Base-by-base conservation (phyloP, 2,888 invertebrate genomes). In the Heliconius sara region DNA sequence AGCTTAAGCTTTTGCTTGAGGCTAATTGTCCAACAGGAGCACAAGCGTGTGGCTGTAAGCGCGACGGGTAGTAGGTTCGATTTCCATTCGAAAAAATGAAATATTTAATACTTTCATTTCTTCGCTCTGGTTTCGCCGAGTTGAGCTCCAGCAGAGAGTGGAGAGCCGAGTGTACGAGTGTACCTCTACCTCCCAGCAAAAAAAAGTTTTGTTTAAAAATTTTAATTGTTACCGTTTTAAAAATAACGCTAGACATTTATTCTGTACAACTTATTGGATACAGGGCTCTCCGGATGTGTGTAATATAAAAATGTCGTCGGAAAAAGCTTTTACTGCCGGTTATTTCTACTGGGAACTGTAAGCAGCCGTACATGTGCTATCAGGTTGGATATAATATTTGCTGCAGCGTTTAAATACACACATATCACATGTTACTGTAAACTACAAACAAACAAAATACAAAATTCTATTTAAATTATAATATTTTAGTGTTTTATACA, bases 241-340 rank as follows among this genome's bases (percentile, higher is more conserved):
- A 52, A 52, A 27, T 16, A 16, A 27, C 6, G 16, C 27, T 65
- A 27, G 16, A 30, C 65, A 27, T 65, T 65, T 65, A 30, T 67
- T 76, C 79, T 74, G 71, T 82, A 67, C 71, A 66, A 77, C 74
- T 75, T 77, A 43, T 60, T 68, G 77, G 66, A 74, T 80, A 71
- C 80, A 84, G 83, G 78, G 78, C 80, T 76, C 81, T 82, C 84
- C 88, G 89, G 89, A 89, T 89, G 87, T 89, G 89, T 89, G 90
- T 91, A 90, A 89, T 91, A 92, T 93, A 92, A 92, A 89, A 92
- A 91, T 90, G 92, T 90, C 89, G 88, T 88, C 89, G 89, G 91
- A 87, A 92, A 90, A 92, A 90, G 91, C 92, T 92, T 93, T 93
- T 92, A 93, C 88, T 88, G 89, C 86, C 89, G 87, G 88, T 91